Conservation (phyloP, 2,888 invertebrate genomes). For the Hesperia comma region DNA sequence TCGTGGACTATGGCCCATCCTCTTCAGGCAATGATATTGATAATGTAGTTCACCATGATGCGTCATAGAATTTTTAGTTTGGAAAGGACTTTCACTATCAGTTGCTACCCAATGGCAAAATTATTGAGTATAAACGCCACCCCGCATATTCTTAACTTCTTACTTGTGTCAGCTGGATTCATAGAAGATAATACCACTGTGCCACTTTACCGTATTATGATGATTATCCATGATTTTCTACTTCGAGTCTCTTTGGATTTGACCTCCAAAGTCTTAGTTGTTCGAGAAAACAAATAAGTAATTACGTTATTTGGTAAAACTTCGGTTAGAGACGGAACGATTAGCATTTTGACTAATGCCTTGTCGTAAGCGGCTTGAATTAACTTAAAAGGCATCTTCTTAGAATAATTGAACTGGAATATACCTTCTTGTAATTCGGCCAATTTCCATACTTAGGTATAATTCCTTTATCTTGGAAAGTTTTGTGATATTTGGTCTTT, state of each 20-base stretch:
- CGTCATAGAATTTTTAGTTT: not conserved
- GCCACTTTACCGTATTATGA: too few species aligned
- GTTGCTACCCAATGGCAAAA: too few species aligned
- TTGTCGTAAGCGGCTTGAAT: constrained; percentile 10
- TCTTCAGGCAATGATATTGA: too few species aligned
- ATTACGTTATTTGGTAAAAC: constrained; percentile 9
- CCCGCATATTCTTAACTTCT: too few species aligned
- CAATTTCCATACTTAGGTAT: not conserved
- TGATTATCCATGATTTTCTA: too few species aligned
- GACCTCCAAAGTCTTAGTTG: constrained; percentile 1
- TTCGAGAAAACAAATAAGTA: constrained; percentile 9
- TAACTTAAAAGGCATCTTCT: not conserved
- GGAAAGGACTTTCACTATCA: too few species aligned
- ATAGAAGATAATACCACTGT: not conserved
- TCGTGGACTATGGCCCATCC: too few species aligned
- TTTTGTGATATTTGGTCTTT: too few species aligned
- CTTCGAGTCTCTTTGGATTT: not conserved
- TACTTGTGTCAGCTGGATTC: not conserved
- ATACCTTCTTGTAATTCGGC: not conserved
- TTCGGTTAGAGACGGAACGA: constrained; percentile 10
- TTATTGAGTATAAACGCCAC: too few species aligned
- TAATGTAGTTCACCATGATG: not conserved
- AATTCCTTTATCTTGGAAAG: not conserved
- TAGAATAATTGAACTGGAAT: not conserved
- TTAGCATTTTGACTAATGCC: constrained; percentile 21